phyloP scores from a whole-genome alignment of 2,888 invertebrate genomes.

The Isotomurus palustris region DNA sequence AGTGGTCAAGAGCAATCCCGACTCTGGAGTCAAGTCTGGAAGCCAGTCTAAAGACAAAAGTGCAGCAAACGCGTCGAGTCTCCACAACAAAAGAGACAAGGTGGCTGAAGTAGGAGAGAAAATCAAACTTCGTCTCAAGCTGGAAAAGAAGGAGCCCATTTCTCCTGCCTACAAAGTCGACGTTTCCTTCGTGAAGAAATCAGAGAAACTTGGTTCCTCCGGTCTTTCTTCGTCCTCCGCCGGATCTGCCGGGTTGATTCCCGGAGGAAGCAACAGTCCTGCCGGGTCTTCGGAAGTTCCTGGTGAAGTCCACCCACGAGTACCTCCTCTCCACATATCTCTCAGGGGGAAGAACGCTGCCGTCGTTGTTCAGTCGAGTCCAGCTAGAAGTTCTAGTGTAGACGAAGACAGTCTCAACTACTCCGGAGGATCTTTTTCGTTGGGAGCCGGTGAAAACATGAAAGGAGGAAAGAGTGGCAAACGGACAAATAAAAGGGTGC shows the following conservation, averaged over 20 bases:
- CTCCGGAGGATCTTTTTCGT: constrained; percentile 8
- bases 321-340: constrained; percentile 84
- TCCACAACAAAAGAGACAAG: background rate
- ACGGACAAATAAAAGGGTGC: constrained; percentile 20
- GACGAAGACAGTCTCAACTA: background rate
- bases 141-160: constrained; percentile 74
- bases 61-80: background rate
- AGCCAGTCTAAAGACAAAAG: background rate
- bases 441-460: constrained; percentile 4
- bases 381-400: constrained; percentile 47
- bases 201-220: constrained; percentile 28
- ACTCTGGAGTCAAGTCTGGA: background rate
- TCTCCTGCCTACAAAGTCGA: constrained; percentile 75
- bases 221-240: background rate
- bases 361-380: constrained; percentile 63
- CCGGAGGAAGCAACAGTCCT: background rate
- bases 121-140: constrained; percentile 75
- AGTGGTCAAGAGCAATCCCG: constrained; percentile 18
- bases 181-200: constrained; percentile 64
- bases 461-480: constrained; percentile 14
- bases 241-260: background rate
- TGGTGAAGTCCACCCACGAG: constrained; percentile 65
- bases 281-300: constrained; percentile 11
- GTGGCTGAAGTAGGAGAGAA: constrained; percentile 52
- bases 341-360: constrained; percentile 73